phyloP scores from a whole-genome alignment of 2,888 invertebrate genomes.

The Sphinx pinastri region DNA sequence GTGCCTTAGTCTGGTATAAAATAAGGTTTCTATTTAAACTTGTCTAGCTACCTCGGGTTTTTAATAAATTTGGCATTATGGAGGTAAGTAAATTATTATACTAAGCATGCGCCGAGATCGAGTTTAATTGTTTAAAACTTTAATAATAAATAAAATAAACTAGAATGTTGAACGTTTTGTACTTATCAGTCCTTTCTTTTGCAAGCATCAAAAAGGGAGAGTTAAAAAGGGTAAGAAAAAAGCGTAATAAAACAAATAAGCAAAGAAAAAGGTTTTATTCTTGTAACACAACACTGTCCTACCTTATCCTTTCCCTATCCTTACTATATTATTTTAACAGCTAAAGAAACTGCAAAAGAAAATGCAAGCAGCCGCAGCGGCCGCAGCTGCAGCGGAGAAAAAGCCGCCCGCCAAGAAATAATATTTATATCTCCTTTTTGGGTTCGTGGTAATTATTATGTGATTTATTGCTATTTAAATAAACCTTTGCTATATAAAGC shows the following conservation, averaged over 20 bases:
- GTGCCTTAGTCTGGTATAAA: background rate
- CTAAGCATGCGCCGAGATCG: no score
- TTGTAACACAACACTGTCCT: conserved; percentile 13
- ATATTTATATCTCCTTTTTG: background rate
- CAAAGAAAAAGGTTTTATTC: conserved; percentile 13
- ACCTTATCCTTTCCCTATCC: conserved; percentile 39
- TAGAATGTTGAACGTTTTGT: background rate
- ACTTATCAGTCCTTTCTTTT: conserved; percentile 36
- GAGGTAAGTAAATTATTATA: no score
- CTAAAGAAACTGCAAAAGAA: conserved; percentile 64
- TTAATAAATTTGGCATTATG: no score
- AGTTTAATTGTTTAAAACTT: no score
- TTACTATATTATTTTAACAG: conserved; percentile 47
- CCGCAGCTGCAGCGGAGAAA: conserved; percentile 37
- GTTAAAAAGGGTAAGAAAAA: conserved; percentile 78
- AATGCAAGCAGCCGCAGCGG: conserved; percentile 52
- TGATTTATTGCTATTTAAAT: conserved; percentile 9
- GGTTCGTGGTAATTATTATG: conserved; percentile 5
- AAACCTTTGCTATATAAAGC: conserved; percentile 1
- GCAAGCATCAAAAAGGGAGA: conserved; percentile 72
- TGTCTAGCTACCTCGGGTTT: no score
- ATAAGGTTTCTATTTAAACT: background rate
- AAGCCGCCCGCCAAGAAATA: conserved; percentile 34
- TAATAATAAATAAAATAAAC: no score
- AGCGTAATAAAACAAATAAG: conserved; percentile 43